phyloP scores from a whole-genome alignment of 2,888 invertebrate species.

The Meta bourneti region DNA sequence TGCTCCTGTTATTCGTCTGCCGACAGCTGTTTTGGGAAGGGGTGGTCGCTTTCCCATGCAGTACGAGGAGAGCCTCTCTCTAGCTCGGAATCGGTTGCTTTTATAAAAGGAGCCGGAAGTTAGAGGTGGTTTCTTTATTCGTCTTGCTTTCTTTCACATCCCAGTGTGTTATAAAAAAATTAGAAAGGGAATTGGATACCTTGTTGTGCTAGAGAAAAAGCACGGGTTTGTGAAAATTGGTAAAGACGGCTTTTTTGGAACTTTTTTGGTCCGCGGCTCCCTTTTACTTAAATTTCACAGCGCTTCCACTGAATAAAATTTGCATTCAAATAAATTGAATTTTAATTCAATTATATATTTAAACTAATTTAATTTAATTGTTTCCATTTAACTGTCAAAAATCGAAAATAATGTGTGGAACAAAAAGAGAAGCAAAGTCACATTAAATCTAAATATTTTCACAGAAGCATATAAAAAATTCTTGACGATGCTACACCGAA shows the following conservation, averaged over 20 bases:
- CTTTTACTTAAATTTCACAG: too few species aligned
- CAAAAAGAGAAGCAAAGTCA: too few species aligned
- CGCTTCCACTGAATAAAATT: too few species aligned
- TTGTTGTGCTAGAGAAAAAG: not conserved
- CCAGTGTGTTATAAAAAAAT: not conserved
- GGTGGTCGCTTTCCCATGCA: constrained; percentile 61
- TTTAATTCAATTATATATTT: too few species aligned
- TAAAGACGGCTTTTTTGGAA: not conserved
- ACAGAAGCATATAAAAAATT: too few species aligned
- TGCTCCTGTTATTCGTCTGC: constrained; percentile 21
- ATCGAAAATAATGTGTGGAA: too few species aligned
- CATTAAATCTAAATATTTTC: too few species aligned
- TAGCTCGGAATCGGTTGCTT: not conserved
- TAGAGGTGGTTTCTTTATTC: not conserved
- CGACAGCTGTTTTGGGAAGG: constrained; percentile 49
- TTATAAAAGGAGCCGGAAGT: constrained; percentile 7
- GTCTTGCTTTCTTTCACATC: not conserved
- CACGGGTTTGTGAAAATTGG: not conserved
- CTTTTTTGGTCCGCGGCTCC: not conserved
- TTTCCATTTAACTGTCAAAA: too few species aligned
- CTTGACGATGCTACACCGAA: too few species aligned
- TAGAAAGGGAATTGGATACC: not conserved
- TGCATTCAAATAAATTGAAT: too few species aligned
- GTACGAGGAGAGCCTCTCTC: constrained; percentile 6
- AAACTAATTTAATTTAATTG: too few species aligned